Conservation (phyloP, 2,113 vertebrate species). For the Axis porcinus region DNA sequence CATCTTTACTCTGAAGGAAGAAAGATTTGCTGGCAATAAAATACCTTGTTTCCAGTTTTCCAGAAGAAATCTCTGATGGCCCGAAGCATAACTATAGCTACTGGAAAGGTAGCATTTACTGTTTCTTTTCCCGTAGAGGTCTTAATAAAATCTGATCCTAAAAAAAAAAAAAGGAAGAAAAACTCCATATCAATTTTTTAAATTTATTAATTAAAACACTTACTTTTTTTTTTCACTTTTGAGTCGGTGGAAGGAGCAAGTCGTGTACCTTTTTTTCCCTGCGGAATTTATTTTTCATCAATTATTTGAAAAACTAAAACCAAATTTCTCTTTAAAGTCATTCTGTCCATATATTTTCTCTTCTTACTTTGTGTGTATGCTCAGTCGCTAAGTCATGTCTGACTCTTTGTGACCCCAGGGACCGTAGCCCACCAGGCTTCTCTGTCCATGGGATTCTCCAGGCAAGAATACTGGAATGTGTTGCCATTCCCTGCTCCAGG, state of each 20-base stretch:
- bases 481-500: neutral
- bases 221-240: slow-evolving; percentile 4
- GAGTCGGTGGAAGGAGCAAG: slow-evolving; percentile 33
- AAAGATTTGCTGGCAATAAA: slow-evolving; percentile 47
- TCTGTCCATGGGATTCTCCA: neutral
- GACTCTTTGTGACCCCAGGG: neutral
- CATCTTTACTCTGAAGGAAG: slow-evolving; percentile 58
- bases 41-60: slow-evolving; percentile 93
- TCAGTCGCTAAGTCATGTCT: neutral
- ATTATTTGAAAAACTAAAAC: neutral
- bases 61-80: slow-evolving; percentile 94
- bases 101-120: slow-evolving; percentile 94
- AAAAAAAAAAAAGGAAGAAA: slow-evolving; percentile 59
- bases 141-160: slow-evolving; percentile 99
- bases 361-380: neutral
- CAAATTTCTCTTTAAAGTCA: slow-evolving; percentile 40
- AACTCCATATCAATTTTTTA: slow-evolving; percentile 25
- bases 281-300: neutral
- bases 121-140: slow-evolving; percentile 97
- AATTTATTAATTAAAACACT: slow-evolving; percentile 38
- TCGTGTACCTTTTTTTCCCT: neutral
- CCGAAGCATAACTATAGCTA: slow-evolving; percentile 94
- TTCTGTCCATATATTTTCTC: neutral
- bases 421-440: neutral
- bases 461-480: neutral